A percentile compares a stretch with the other conserved stretches of the same genome.
phyloP scores from a whole-genome alignment of 1,140 invertebrate species.

The Neelides sp. region DNA sequence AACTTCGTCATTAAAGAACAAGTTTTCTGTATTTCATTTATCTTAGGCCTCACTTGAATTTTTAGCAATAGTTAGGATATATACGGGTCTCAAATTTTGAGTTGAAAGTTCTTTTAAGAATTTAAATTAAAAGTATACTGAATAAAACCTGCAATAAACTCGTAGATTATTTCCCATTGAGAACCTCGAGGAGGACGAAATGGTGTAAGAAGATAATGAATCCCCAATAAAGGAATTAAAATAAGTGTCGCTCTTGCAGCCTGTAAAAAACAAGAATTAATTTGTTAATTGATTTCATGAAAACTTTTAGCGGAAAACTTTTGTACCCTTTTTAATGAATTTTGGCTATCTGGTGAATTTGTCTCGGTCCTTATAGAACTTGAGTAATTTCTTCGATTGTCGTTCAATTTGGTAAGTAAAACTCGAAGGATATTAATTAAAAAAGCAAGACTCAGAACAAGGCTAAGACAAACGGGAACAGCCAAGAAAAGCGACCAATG shows the following conservation, averaged over 20 bases:
- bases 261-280: slow-evolving; percentile 14
- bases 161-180: slow-evolving; percentile 62
- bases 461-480: slow-evolving; percentile 63
- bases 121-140: no score
- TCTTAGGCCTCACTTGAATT: no score
- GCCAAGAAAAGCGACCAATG: slow-evolving; percentile 57
- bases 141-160: slow-evolving; percentile 68
- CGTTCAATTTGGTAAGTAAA: slow-evolving; percentile 71
- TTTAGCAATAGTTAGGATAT: no score
- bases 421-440: slow-evolving; percentile 87
- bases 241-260: slow-evolving; percentile 46
- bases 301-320: slow-evolving; percentile 6
- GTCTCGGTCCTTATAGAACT: slow-evolving; percentile 46
- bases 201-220: slow-evolving; percentile 41
- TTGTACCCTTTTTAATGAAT: slow-evolving; percentile 21
- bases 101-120: no score
- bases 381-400: slow-evolving; percentile 41
- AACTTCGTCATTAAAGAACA: no score
- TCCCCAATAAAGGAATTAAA: slow-evolving; percentile 44
- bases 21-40: not conserved
- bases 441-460: slow-evolving; percentile 75
- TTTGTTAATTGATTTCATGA: slow-evolving; percentile 14
- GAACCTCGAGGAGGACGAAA: slow-evolving; percentile 37
- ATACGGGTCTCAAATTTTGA: no score
- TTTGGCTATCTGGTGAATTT: slow-evolving; percentile 15